A percentile compares a stretch with the other conserved stretches of the same genome.
Evolutionary conservation across 2,888 invertebrate genomes (phyloP).

Genomic region (Anthophora plumipes): DNA sequence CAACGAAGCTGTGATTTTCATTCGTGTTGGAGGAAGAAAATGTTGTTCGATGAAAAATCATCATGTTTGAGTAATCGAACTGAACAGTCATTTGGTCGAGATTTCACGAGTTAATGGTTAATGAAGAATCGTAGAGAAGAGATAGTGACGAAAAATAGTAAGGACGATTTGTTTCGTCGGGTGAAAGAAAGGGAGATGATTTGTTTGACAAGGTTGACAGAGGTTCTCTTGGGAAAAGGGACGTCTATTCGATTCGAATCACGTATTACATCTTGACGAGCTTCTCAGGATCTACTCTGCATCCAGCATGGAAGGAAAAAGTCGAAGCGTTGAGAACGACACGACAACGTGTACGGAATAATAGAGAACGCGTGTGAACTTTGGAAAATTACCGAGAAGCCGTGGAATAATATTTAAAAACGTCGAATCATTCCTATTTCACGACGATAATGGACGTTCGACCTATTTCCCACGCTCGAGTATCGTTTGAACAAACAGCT

Average conservation of each 20-base stretch:
- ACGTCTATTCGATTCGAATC: conserved; percentile 21
- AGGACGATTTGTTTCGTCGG: neutral
- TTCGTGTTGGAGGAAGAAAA: too few species aligned
- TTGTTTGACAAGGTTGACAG: neutral
- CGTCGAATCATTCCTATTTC: neutral
- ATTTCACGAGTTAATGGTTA: too few species aligned
- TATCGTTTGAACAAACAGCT: neutral
- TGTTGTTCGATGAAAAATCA: too few species aligned
- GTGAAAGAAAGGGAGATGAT: neutral
- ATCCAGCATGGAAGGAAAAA: neutral
- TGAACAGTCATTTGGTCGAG: too few species aligned
- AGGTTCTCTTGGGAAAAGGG: neutral
- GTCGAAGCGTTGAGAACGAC: neutral
- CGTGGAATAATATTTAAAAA: neutral
- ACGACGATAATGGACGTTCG: neutral
- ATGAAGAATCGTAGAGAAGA: neutral
- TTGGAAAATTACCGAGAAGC: neutral
- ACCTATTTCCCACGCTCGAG: neutral
- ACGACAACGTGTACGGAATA: neutral
- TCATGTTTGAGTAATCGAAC: too few species aligned
- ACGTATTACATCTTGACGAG: conserved; percentile 7
- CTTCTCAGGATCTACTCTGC: conserved; percentile 15
- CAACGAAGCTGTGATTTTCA: too few species aligned
- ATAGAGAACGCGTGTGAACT: neutral
- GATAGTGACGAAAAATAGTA: neutral